Conservation (phyloP, 2,888 invertebrate species). For the Acanthosepion lycidas region DNA sequence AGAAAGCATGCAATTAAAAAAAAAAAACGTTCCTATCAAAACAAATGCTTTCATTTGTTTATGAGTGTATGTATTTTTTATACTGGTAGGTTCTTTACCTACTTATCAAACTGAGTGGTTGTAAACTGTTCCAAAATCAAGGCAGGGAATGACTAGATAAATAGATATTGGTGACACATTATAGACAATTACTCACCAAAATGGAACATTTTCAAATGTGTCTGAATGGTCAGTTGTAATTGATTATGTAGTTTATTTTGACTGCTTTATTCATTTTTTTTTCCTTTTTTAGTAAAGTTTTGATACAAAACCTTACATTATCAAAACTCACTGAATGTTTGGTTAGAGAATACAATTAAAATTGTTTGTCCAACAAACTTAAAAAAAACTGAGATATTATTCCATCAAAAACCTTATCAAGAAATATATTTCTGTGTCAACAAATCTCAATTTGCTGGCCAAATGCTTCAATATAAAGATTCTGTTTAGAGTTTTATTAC, state of each 20-base stretch:
- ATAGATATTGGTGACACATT: constrained; percentile 33
- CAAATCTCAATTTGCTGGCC: neutral
- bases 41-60: constrained; percentile 38
- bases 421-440: constrained; percentile 12
- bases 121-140: constrained; percentile 33
- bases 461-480: constrained; percentile 8
- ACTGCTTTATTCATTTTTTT: neutral
- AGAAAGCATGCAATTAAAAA: neutral
- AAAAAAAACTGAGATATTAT: constrained; percentile 6
- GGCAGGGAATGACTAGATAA: constrained; percentile 23
- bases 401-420: neutral
- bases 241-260: neutral
- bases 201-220: constrained; percentile 9
- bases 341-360: constrained; percentile 3
- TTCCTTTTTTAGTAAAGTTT: neutral
- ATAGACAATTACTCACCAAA: constrained; percentile 33
- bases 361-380: neutral
- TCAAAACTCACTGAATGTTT: constrained; percentile 21
- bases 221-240: neutral
- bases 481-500: constrained; percentile 33
- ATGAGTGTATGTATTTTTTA: constrained; percentile 44
- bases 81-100: neutral
- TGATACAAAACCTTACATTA: neutral
- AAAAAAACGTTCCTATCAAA: neutral
- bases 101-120: neutral